Evolutionary conservation across 2,113 vertebrate species (phyloP), one percentile per base, ranked within the genome.

Genomic region (Megaceryle torquata): DNA sequence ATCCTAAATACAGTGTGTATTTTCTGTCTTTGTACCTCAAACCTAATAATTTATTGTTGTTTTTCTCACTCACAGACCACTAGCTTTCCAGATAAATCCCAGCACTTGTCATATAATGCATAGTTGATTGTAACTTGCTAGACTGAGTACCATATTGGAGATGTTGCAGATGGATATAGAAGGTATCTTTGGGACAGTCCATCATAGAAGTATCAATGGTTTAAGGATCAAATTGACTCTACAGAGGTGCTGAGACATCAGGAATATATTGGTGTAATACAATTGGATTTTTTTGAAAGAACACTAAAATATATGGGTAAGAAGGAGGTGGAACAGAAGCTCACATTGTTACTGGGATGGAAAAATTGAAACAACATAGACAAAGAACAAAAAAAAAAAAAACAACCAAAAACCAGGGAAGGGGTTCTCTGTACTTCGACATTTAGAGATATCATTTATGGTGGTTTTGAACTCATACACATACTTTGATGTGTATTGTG

Each of bases 401-500:
- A n/a, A n/a, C n/a, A n/a, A n/a, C n/a, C n/a, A n/a, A n/a, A 33
- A 28, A 72, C 1, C 11, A 31, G 6, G 13, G 10, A 70, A 85
- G 84, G 14, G 46, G 86, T 85, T 71, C 37, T 72, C 41, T 85
- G 82, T 81, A 67, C 26, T 91, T 80, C 80, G 44, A 87, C 31
- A 75, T 41, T 51, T 80, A 85, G 68, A 96, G 44, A 48, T 84
- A 75, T 65, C 46, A 80, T 92, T 93, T 88, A 72, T 59, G 10
- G 41, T 59, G 59, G n/a, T 86, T 96, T 95, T 89, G 48, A 81
- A 56, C 59, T 92, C 63, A 91, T 72, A 64, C 8, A 11, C 35
- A 20, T 20, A 83, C 84, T 95, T 97, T 92, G 91, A 97, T 90
- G 85, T 94, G 75, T 70, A 91, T 51, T 46, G 13, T 82, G 50